A percentile compares a stretch with the other conserved stretches of the same genome.
phyloP scores from a whole-genome alignment of 1,140 invertebrate species.

The Glossosoma conforme region DNA sequence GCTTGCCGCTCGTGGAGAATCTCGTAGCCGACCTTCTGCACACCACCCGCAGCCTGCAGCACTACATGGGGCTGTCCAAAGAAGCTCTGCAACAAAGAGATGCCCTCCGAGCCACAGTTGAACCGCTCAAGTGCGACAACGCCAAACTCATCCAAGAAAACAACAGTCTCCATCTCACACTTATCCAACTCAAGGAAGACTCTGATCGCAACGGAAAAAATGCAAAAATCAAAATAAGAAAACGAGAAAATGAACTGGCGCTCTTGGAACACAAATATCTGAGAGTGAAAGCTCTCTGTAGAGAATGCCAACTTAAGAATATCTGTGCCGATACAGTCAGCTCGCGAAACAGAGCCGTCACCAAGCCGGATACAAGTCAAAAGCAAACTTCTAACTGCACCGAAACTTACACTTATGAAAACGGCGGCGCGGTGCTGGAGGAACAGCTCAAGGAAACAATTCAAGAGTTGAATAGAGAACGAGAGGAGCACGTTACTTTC shows the following conservation, averaged over 20 bases:
- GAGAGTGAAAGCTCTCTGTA: conserved; percentile 42
- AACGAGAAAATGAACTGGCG: conserved; percentile 38
- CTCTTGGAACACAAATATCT: conserved; percentile 40
- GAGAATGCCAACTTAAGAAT: conserved; percentile 43
- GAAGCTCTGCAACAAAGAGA: conserved; percentile 57
- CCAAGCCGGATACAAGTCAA: conserved; percentile 32
- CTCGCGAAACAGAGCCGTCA: conserved; percentile 36
- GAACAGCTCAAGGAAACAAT: conserved; percentile 4
- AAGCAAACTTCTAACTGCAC: conserved; percentile 27
- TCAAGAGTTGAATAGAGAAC: conserved; percentile 34
- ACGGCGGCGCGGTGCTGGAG: too few relatives aligned
- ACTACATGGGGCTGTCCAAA: conserved; percentile 69
- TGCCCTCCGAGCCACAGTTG: conserved; percentile 53
- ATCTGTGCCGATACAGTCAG: conserved; percentile 45
- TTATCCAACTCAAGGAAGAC: conserved; percentile 62
- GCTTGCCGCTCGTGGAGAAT: conserved; percentile 68
- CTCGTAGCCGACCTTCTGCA: conserved; percentile 69
- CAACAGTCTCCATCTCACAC: conserved; percentile 64
- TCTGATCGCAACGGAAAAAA: conserved; percentile 36
- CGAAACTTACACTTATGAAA: background rate
- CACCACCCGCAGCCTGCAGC: conserved; percentile 71
- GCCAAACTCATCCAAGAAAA: conserved; percentile 62
- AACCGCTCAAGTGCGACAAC: conserved; percentile 70
- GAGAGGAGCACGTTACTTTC: conserved; percentile 39
- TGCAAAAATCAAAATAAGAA: conserved; percentile 39